phyloP scores from a whole-genome alignment of 2,888 invertebrate species.

The Oxytorus armatus region DNA sequence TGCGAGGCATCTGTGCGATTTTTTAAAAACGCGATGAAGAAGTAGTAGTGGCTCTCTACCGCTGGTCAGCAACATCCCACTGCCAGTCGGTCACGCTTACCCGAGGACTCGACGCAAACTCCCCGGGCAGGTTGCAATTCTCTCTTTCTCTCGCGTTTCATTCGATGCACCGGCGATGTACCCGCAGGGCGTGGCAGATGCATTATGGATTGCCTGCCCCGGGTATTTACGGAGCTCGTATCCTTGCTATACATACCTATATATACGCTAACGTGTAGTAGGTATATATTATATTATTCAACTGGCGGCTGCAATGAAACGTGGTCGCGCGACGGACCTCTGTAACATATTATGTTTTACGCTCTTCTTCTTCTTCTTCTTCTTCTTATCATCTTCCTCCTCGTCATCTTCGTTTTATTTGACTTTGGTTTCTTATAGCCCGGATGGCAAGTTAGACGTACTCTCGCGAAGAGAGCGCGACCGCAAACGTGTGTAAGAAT shows the following conservation, averaged over 20 bases:
- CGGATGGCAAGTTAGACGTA: conserved; percentile 6
- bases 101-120: conserved; percentile 55
- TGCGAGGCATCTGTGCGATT: conserved; percentile 27
- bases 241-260: conserved; percentile 35
- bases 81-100: conserved; percentile 62
- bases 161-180: conserved; percentile 63
- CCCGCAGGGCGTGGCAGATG: conserved; percentile 72
- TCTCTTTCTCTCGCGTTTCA: conserved; percentile 40
- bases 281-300: conserved; percentile 44
- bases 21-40: conserved; percentile 30
- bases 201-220: conserved; percentile 71
- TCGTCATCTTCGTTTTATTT: conserved; percentile 51
- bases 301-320: conserved; percentile 67
- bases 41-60: conserved; percentile 36
- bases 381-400: conserved; percentile 40
- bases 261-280: conserved; percentile 43
- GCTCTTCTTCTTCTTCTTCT: conserved; percentile 58
- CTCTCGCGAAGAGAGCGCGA: conserved; percentile 32
- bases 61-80: conserved; percentile 48
- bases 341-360: conserved; percentile 72
- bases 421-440: conserved; percentile 39
- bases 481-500: conserved; percentile 11
- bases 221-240: conserved; percentile 70
- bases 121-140: conserved; percentile 62
- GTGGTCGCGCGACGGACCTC: conserved; percentile 67